A percentile compares a stretch with the other conserved stretches of the same genome.
Evolutionary conservation across 1,140 invertebrate species (phyloP).

Genomic region (Pachyrhynchus sulphureomaculatus): DNA sequence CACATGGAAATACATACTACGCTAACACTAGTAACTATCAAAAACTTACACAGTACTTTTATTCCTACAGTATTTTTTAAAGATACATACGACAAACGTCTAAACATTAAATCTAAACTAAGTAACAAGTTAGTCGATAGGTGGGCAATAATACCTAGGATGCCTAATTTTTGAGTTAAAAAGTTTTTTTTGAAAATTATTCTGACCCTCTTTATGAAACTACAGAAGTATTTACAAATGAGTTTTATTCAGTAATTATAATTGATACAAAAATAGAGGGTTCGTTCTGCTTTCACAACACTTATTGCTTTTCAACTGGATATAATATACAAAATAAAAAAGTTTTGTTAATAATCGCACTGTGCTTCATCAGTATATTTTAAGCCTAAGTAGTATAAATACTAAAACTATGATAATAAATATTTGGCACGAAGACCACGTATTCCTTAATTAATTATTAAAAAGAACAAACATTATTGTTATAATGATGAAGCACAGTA

Average conservation of each 20-base stretch:
- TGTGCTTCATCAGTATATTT: neutral
- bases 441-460: neutral
- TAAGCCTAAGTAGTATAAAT: neutral
- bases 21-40: slow-evolving; percentile 49
- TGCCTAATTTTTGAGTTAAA: slow-evolving; percentile 37
- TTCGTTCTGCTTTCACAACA: slow-evolving; percentile 50
- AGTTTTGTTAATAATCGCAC: neutral
- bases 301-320: slow-evolving; percentile 45
- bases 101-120: slow-evolving; percentile 41
- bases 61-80: slow-evolving; percentile 48
- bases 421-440: slow-evolving; percentile 22
- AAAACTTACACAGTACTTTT: slow-evolving; percentile 47
- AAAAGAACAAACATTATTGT: neutral
- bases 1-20: slow-evolving; percentile 54
- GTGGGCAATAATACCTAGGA: slow-evolving; percentile 24
- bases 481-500: neutral
- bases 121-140: slow-evolving; percentile 25
- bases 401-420: slow-evolving; percentile 20
- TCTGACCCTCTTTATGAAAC: slow-evolving; percentile 3
- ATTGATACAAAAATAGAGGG: slow-evolving; percentile 55
- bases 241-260: slow-evolving; percentile 43
- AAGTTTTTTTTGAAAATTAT: slow-evolving; percentile 27
- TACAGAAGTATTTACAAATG: slow-evolving; percentile 11
- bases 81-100: slow-evolving; percentile 46
- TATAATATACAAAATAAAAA: neutral